Evolutionary conservation across 2,888 invertebrate species (phyloP).

Genomic region (Drosophila formosana): DNA sequence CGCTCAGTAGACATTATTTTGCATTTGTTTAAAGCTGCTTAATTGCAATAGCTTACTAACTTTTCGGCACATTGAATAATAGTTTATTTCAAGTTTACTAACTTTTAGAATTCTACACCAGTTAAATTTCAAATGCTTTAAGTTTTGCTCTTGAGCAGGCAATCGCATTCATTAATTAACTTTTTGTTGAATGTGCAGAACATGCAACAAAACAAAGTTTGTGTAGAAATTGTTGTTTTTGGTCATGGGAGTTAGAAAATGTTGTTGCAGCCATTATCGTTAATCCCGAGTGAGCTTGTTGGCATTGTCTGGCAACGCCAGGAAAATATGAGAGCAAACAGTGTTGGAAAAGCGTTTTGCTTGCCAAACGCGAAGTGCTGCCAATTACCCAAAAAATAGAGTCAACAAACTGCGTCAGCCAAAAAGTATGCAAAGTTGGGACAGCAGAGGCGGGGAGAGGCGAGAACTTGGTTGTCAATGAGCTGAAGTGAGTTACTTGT

Average conservation of each 20-base stretch:
- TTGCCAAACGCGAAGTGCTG: conserved; percentile 42
- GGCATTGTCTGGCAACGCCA: conserved; percentile 45
- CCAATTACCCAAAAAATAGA: conserved; percentile 65
- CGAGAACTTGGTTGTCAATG: conserved; percentile 51
- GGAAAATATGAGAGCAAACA: conserved; percentile 41
- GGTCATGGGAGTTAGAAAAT: conserved; percentile 9
- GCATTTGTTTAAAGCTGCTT: neutral
- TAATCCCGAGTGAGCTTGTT: conserved; percentile 37
- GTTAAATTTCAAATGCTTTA: neutral
- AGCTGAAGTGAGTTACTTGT: conserved; percentile 76
- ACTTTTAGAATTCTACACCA: neutral
- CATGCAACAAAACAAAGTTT: conserved; percentile 8
- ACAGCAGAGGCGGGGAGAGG: conserved; percentile 3
- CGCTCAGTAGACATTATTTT: neutral
- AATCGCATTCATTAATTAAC: conserved; percentile 13
- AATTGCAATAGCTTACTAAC: conserved; percentile 1
- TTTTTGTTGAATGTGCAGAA: conserved; percentile 16
- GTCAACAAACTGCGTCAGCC: conserved; percentile 74
- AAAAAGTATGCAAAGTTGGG: conserved; percentile 65
- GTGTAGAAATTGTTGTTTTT: neutral
- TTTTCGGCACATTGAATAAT: neutral
- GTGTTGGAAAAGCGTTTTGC: conserved; percentile 26
- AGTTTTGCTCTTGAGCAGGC: conserved; percentile 2
- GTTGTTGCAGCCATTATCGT: conserved; percentile 43
- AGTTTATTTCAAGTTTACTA: neutral